Percentiles rank a stretch among this genome's conserved stretches.
These are phyloP conservation scores for Oxyura jamaicensis DNA, from an alignment of 2,113 vertebrate genomes.

Conservation along the genomic window DNA sequence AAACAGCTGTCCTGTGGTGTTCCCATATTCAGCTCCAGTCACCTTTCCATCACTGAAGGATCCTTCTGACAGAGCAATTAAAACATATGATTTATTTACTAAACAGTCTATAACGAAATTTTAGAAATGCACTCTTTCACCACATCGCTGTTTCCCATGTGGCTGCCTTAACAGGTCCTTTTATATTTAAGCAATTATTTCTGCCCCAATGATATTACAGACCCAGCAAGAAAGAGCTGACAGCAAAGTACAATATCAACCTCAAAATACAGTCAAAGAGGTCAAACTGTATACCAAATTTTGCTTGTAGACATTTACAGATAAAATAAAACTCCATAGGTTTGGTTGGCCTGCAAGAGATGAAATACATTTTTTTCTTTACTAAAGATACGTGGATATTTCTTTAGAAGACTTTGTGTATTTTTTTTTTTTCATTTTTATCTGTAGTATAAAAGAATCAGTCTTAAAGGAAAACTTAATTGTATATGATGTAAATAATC, in stretches of 20 bases:
- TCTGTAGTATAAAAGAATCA: slow-evolving; percentile 39
- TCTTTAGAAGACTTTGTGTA: slow-evolving; percentile 26
- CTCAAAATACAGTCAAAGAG: neutral
- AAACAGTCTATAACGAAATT: slow-evolving; percentile 60
- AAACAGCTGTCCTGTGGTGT: slow-evolving; percentile 74
- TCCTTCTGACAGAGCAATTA: slow-evolving; percentile 75
- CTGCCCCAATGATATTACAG: slow-evolving; percentile 37
- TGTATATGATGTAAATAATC: slow-evolving; percentile 61
- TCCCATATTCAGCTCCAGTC: slow-evolving; percentile 71
- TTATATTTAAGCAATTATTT: slow-evolving; percentile 47
- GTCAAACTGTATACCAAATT: neutral
- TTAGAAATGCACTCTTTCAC: slow-evolving; percentile 50
- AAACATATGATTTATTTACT: slow-evolving; percentile 74
- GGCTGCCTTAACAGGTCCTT: slow-evolving; percentile 45
- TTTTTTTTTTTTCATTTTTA: slow-evolving; percentile 49
- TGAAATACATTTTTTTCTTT: slow-evolving; percentile 24
- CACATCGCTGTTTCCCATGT: slow-evolving; percentile 36
- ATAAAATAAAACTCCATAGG: slow-evolving; percentile 12
- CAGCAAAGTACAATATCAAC: slow-evolving; percentile 44
- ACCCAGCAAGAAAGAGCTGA: neutral
- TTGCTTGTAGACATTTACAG: neutral
- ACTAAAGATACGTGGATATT: slow-evolving; percentile 4
- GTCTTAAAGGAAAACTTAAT: slow-evolving; percentile 53
- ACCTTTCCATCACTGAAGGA: slow-evolving; percentile 71
- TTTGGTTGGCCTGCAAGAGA: neutral